phyloP scores from a whole-genome alignment of 2,888 invertebrate genomes.

The Ectropis crepuscularia region DNA sequence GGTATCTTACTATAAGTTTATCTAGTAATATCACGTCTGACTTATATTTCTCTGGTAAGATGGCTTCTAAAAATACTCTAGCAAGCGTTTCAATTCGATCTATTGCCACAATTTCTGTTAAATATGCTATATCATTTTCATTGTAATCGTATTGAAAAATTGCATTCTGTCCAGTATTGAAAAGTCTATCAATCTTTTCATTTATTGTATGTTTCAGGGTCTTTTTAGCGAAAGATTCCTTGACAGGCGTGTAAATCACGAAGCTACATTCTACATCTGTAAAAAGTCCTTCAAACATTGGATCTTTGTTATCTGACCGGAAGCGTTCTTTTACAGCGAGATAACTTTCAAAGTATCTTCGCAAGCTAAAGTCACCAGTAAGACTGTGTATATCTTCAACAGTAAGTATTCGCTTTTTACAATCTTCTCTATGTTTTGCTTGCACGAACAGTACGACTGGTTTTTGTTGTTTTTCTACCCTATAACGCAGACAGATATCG shows the following conservation, averaged over 20 bases:
- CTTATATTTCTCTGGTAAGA: too few relatives aligned
- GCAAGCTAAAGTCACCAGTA: conserved; percentile 46
- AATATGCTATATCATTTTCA: conserved; percentile 38
- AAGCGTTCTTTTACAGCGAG: conserved; percentile 50
- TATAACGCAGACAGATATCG: conserved; percentile 51
- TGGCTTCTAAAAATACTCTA: too few relatives aligned
- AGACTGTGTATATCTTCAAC: conserved; percentile 45
- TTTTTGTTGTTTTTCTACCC: conserved; percentile 34
- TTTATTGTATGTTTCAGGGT: conserved; percentile 30
- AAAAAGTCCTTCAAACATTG: conserved; percentile 51
- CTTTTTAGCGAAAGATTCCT: conserved; percentile 44
- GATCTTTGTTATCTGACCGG: conserved; percentile 37
- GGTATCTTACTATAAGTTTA: too few relatives aligned
- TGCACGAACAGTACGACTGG: conserved; percentile 50
- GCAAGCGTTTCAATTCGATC: conserved; percentile 45
- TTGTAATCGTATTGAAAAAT: conserved; percentile 50
- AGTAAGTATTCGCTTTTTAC: conserved; percentile 46
- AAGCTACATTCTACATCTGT: conserved; percentile 47
- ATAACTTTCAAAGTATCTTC: conserved; percentile 53
- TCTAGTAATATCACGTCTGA: too few relatives aligned
- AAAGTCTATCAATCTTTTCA: conserved; percentile 43
- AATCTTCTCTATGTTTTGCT: conserved; percentile 53
- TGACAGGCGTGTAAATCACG: conserved; percentile 52
- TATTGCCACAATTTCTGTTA: conserved; percentile 45
- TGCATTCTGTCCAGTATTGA: conserved; percentile 41